A percentile compares a stretch with the other conserved stretches of the same genome.
phyloP scores from a whole-genome alignment of 2,113 vertebrate species.

The Cavia porcellus region DNA sequence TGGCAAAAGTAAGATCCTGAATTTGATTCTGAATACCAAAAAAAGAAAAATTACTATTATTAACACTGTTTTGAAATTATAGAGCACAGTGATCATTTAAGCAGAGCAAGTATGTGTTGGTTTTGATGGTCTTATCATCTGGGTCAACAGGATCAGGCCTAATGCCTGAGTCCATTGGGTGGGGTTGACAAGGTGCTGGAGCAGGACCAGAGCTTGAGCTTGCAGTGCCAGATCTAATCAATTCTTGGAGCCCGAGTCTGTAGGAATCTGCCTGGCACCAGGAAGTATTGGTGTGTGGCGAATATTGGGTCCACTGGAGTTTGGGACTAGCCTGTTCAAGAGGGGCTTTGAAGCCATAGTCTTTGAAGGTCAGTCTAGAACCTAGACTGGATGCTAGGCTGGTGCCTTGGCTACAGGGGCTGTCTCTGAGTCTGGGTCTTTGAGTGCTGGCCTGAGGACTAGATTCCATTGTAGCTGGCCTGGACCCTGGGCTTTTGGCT shows the following conservation, averaged over 20 bases:
- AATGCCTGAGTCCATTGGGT: not conserved
- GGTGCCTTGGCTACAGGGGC: not conserved
- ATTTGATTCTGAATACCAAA: too few species aligned
- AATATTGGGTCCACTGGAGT: not conserved
- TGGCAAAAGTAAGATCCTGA: too few species aligned
- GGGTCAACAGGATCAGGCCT: not conserved
- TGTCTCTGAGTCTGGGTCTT: not conserved
- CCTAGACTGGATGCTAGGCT: not conserved
- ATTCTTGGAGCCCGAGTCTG: not conserved
- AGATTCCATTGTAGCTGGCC: not conserved
- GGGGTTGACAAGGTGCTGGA: not conserved
- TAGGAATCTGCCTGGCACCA: not conserved
- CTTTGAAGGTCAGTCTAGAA: not conserved
- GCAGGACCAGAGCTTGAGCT: not conserved
- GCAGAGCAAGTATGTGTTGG: not conserved
- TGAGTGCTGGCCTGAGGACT: not conserved
- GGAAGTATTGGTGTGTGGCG: not conserved
- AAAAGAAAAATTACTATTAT: not conserved
- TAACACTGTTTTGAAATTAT: not conserved
- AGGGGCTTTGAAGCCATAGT: not conserved
- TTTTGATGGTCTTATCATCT: not conserved
- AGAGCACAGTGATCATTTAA: constrained; percentile 45
- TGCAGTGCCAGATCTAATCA: not conserved
- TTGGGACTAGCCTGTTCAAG: not conserved
- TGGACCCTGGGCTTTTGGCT: not conserved